Conservation (phyloP, 2,888 invertebrate species). For the Polydrusus tereticollis region DNA sequence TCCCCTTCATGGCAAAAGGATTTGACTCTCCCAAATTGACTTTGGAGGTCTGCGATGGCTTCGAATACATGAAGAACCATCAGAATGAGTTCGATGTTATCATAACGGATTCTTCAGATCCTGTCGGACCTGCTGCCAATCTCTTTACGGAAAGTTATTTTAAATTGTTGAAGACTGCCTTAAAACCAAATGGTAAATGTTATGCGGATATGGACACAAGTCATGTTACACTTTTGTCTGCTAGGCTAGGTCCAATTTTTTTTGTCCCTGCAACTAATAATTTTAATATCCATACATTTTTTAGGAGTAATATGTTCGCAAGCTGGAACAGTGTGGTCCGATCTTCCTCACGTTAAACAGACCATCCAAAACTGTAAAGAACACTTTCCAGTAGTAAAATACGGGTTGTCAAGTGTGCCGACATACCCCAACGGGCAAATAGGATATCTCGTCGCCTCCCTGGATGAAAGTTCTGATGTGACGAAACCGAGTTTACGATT, state of each 20-base stretch:
- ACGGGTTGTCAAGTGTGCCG: constrained; percentile 88
- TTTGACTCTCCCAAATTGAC: constrained; percentile 87
- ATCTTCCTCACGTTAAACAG: constrained; percentile 81
- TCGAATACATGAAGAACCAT: constrained; percentile 92
- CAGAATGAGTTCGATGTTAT: constrained; percentile 93
- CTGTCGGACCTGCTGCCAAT: constrained; percentile 84
- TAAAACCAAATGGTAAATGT: constrained; percentile 79
- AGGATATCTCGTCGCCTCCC: constrained; percentile 91
- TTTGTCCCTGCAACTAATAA: background rate
- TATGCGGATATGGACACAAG: background rate
- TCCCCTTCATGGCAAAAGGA: constrained; percentile 92
- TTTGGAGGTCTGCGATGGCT: constrained; percentile 86
- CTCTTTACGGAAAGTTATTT: constrained; percentile 69
- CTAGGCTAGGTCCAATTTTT: background rate
- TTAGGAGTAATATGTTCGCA: constrained; percentile 84
- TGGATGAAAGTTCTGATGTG: constrained; percentile 77
- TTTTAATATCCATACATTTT: background rate
- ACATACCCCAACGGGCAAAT: constrained; percentile 98
- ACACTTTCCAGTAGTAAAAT: constrained; percentile 83
- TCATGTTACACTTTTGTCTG: no score
- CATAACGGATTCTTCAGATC: constrained; percentile 98
- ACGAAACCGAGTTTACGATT: constrained; percentile 76
- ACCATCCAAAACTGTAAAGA: constrained; percentile 82
- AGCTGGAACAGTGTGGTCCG: constrained; percentile 83
- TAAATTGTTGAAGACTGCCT: constrained; percentile 82